A percentile compares a stretch with the other conserved stretches of the same genome.
Conservation (phyloP, 2,797 vertebrate species). For the Trematomus bernacchii region DNA sequence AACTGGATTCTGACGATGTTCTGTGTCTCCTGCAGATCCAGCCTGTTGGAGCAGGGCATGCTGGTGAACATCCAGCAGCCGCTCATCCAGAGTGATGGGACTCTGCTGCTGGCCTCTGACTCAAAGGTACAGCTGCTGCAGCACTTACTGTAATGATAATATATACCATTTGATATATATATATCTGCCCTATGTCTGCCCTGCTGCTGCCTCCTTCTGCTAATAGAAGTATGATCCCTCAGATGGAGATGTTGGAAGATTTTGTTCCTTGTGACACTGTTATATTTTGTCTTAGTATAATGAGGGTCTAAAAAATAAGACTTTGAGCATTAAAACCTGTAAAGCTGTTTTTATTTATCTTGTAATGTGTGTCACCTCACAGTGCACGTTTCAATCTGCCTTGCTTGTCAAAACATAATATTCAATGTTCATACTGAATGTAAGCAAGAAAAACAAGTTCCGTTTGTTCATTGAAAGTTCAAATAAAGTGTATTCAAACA, state of each 20-base stretch:
- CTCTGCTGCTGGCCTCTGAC: slow-evolving; percentile 92
- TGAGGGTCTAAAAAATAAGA: neutral
- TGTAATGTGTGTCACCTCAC: neutral
- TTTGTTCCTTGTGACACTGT: neutral
- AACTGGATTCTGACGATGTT: slow-evolving; percentile 21
- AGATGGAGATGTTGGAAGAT: neutral
- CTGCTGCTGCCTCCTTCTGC: neutral
- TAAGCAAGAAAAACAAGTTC: neutral
- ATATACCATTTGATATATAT: no score
- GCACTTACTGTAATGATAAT: neutral
- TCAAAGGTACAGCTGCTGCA: slow-evolving; percentile 87
- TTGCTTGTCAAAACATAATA: neutral
- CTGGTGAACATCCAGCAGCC: slow-evolving; percentile 99
- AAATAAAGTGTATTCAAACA: slow-evolving; percentile 1
- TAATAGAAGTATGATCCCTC: neutral
- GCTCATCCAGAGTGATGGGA: slow-evolving; percentile 94
- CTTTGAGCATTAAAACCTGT: neutral
- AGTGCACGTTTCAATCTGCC: neutral
- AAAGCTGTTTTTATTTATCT: neutral
- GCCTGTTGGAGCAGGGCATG: slow-evolving; percentile 97
- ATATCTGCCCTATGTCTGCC: slow-evolving; percentile 10
- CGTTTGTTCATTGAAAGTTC: neutral
- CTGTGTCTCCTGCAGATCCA: slow-evolving; percentile 77
- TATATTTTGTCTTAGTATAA: slow-evolving; percentile 1
- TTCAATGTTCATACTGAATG: slow-evolving; percentile 1